phyloP scores from a whole-genome alignment of 2,797 vertebrate species.

The Intellagama lesueurii region DNA sequence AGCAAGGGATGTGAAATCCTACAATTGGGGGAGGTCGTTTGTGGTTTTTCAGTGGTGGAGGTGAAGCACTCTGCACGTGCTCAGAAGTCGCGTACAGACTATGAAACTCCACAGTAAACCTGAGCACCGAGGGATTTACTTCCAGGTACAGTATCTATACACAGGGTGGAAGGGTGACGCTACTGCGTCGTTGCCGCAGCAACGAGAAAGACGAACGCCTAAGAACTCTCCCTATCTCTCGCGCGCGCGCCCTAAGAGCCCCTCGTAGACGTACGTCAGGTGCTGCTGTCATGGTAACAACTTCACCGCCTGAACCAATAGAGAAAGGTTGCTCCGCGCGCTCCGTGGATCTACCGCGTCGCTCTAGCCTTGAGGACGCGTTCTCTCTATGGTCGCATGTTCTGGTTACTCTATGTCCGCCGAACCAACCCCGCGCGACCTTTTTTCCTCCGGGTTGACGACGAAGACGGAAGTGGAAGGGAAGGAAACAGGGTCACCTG shows the following conservation, averaged over 20 bases:
- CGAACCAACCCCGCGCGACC: too few species aligned
- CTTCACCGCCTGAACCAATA: not conserved
- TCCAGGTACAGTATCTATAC: not conserved
- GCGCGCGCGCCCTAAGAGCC: not conserved
- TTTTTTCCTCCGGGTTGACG: not conserved
- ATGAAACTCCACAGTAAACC: too few species aligned
- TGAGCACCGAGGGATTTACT: not conserved
- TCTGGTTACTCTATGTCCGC: not conserved
- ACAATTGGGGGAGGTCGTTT: too few species aligned
- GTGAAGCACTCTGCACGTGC: not conserved
- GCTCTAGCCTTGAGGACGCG: not conserved
- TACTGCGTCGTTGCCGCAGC: not conserved
- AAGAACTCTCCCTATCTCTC: not conserved
- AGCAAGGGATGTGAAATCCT: too few species aligned
- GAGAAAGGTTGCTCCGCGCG: too few species aligned
- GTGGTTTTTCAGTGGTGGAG: too few species aligned
- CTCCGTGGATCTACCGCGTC: not conserved
- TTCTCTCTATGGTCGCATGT: not conserved
- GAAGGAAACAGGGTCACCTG: not conserved
- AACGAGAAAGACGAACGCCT: not conserved
- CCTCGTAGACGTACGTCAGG: not conserved
- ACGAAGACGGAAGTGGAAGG: conserved; percentile 34
- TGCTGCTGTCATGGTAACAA: not conserved
- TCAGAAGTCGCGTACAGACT: not conserved
- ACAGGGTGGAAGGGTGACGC: not conserved